phyloP scores from a whole-genome alignment of 2,797 vertebrate genomes.

The Epinephelus coioides region DNA sequence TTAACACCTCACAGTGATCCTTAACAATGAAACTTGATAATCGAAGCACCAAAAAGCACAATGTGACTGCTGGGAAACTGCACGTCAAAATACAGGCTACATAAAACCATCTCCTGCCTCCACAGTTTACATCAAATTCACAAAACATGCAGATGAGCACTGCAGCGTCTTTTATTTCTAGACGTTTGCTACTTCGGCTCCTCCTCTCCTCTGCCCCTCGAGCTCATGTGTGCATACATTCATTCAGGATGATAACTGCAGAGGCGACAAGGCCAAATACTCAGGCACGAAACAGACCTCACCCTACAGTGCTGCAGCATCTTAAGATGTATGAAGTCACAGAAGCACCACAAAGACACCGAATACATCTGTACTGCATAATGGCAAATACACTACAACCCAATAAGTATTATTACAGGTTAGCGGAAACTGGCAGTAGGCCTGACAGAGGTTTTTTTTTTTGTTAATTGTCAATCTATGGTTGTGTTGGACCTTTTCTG shows the following conservation, averaged over 20 bases:
- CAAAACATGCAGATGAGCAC: not conserved
- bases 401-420: no score
- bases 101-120: not conserved
- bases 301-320: not conserved
- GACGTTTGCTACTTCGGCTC: not conserved
- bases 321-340: not conserved
- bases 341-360: not conserved
- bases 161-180: no score
- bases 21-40: not conserved
- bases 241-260: constrained; percentile 15
- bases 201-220: not conserved
- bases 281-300: not conserved
- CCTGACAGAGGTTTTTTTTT: not conserved
- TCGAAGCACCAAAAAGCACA: not conserved
- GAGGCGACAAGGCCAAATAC: constrained; percentile 6
- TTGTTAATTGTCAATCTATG: not conserved
- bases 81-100: not conserved
- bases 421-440: not conserved
- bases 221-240: constrained; percentile 11
- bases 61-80: not conserved
- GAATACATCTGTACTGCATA: not conserved
- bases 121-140: not conserved
- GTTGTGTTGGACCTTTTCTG: not conserved
- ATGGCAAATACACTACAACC: not conserved
- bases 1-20: not conserved